Conservation (phyloP, 2,797 vertebrate species). For the Sylvilagus floridanus region DNA sequence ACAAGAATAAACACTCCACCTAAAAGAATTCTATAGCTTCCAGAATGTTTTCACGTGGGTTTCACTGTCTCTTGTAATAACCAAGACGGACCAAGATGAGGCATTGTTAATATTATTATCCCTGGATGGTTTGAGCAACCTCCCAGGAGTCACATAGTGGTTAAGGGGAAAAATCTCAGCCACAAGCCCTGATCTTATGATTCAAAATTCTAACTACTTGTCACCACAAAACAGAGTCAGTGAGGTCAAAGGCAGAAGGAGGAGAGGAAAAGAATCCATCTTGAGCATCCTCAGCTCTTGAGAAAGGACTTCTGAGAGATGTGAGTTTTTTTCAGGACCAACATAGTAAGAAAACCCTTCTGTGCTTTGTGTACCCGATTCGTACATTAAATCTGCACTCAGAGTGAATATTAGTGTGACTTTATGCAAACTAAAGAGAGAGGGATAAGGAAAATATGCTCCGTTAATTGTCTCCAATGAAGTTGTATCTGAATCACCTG, state of each 20-base stretch:
- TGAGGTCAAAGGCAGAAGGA: not conserved
- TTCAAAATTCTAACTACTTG: slow-evolving; percentile 28
- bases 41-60: not conserved
- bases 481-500: not conserved
- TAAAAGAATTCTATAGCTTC: not conserved
- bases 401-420: not conserved
- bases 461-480: not conserved
- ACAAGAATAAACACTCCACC: not conserved
- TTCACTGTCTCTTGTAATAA: slow-evolving; percentile 21
- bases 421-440: not conserved
- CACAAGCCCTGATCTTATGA: not conserved
- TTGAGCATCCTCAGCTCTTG: not conserved
- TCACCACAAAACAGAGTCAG: not conserved
- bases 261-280: not conserved
- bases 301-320: not conserved
- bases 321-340: not conserved
- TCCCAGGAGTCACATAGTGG: not conserved
- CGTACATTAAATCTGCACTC: not conserved
- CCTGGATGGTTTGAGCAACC: not conserved
- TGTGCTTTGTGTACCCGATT: not conserved
- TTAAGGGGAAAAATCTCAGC: not conserved
- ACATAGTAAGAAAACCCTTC: not conserved
- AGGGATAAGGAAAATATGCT: not conserved
- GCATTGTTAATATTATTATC: not conserved
- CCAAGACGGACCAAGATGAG: not conserved